phyloP scores from a whole-genome alignment of 2,113 vertebrate genomes.

The Cariama cristata region DNA sequence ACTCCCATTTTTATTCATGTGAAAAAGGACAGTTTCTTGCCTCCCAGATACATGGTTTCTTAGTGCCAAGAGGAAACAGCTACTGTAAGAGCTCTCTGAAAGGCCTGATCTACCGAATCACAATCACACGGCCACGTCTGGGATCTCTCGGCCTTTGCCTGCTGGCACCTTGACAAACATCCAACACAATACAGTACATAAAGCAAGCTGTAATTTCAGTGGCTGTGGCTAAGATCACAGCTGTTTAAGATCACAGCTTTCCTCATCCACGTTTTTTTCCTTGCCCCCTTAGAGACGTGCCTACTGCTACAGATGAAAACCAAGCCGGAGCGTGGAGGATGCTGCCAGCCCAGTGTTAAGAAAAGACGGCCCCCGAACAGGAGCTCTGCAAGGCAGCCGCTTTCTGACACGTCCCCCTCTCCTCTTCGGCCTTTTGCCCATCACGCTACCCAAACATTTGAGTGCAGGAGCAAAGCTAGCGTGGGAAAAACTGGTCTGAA shows the following conservation, averaged over 20 bases:
- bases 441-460: not conserved
- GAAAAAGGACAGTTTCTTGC: not conserved
- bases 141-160: not conserved
- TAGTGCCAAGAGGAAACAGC: not conserved
- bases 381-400: not conserved
- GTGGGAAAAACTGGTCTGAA: not conserved
- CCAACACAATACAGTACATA: not conserved
- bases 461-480: not conserved
- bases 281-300: not conserved
- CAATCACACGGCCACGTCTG: not conserved
- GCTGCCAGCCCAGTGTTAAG: not conserved
- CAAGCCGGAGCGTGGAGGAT: fast-evolving
- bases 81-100: not conserved
- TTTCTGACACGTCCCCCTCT: not conserved
- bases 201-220: not conserved
- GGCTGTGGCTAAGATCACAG: not conserved
- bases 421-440: not conserved
- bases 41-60: not conserved
- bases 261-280: not conserved
- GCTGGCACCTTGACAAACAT: not conserved
- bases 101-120: not conserved
- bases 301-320: not conserved
- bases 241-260: not conserved
- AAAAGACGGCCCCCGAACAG: not conserved
- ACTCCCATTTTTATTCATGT: not conserved